Evolutionary conservation across 2,888 invertebrate species (phyloP), one percentile per base, ranked within the genome.

Genomic region (Antitype chi): DNA sequence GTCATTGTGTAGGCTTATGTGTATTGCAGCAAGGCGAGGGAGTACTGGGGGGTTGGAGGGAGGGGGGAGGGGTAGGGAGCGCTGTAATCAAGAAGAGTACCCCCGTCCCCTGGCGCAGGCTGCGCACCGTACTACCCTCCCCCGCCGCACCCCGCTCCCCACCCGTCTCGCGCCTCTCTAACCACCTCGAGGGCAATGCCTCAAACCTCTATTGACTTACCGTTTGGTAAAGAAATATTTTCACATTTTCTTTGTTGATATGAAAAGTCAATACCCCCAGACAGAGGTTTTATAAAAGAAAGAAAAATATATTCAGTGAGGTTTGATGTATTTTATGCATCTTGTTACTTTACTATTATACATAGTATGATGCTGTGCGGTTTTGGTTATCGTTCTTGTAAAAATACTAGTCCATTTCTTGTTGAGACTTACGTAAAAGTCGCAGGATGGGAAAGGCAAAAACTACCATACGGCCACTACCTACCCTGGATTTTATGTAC

Each of bases 81-180:
- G 93, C 94, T 93, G 96, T 97, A 97, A 97, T 97, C 97, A 97
- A 97, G 96, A 95, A 96, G 96, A 97, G 97, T 97, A 96, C 95
- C 94, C 92, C 91, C 94, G 96, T 96, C 96, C 96, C 96, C 89
- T 93, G 95, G 93, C 94, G 92, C 92, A 87, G 88, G 90, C 91
- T 88, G 88, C 87, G 87, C 88, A 85, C 87, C 81, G 84, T 78
- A 76, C 87, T 64, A 57, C 72, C 80, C 80, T 70, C 53, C 87
- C 86, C 82, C 87, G 80, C 88, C 89, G 78, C 88, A 79, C 85
- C 77, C 63, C 79, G 84, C 89, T 17, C 79, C 72, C 70, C 85
- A 60, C 75, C 86, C 87, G 84, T 87, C 87, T 81, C 89, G 87
- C 88, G 88, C 88, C 87, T 89, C 88, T 90, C 90, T 74, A 91